Evolutionary conservation across 2,797 vertebrate genomes (phyloP), one percentile per base, ranked within the genome.

Genomic region (Parauchenoglanis ngamensis): DNA sequence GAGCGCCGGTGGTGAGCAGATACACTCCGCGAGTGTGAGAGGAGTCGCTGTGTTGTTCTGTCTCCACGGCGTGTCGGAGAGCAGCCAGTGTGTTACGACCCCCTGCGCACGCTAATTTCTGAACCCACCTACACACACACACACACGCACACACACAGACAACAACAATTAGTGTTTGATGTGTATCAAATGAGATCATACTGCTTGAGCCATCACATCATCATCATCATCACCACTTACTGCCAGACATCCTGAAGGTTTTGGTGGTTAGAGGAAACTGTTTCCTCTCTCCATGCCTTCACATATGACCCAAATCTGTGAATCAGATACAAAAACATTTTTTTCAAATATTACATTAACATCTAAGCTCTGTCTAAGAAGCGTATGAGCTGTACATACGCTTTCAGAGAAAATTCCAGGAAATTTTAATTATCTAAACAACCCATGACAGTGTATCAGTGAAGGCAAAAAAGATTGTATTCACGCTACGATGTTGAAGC

Each of bases 1-100:
- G 95, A 82, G 95, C 75, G 81, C 96, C 97, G 28, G 95, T 96
- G 0, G 95, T 96, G 88, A 97, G 92, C 72, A 97, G 92, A 89
- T 97, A 97, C 83, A 97, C 88, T 35, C 95, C 96, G 65, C 93
- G 94, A 0, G 95, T 95, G 19, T 90, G 89, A 5, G 94, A 67
- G 17, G 90, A 92, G 70, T 95, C 95, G 89, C 89, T 92, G 83
- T 95, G 93, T 13, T 73, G 59, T 84, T 95, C 94, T 61, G 94
- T 89, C 89, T 96, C 96, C 54, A 96, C 68, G 7, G 92, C 94
- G 88, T 91, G 93, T 87, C 92, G 93, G 63, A 97, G 92, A 0
- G 95, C 96, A 1, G 92, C 54, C 87, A 97, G 87, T 44, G 96
- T 57, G 12, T 97, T 96, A 73, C 96, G 94, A 84, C 93, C 94